A percentile compares a stretch with the other conserved stretches of the same genome.
phyloP scores from a whole-genome alignment of 2,797 vertebrate genomes.

The Coregonus suidteri region DNA sequence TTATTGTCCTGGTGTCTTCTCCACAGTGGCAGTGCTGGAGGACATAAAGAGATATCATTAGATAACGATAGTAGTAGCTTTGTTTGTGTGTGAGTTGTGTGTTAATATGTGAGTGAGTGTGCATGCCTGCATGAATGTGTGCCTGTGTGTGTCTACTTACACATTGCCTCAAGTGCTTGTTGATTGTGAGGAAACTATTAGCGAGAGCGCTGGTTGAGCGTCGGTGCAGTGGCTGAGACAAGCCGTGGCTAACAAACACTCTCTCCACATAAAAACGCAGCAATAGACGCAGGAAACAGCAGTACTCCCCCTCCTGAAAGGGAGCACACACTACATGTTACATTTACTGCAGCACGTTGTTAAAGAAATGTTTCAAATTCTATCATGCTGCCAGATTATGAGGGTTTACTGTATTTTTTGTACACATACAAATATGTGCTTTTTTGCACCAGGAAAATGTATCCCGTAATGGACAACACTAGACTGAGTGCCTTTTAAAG shows the following conservation, averaged over 20 bases:
- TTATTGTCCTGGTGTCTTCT: conserved; percentile 62
- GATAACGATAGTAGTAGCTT: not conserved
- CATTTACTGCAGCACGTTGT: not conserved
- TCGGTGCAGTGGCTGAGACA: conserved; percentile 56
- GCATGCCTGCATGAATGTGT: not conserved
- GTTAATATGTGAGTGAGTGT: conserved; percentile 1
- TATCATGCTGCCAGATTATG: not conserved
- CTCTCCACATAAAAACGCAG: conserved; percentile 78
- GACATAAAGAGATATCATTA: conserved; percentile 12
- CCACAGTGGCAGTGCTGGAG: conserved; percentile 71
- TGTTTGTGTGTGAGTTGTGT: not conserved
- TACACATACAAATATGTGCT: not conserved
- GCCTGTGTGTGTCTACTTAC: conserved; percentile 63
- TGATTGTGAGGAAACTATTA: conserved; percentile 78
- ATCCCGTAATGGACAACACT: not conserved
- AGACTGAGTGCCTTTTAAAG: not conserved
- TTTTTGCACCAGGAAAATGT: not conserved
- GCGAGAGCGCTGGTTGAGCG: conserved; percentile 74
- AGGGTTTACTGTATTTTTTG: not conserved
- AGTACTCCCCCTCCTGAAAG: conserved; percentile 71
- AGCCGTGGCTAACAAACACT: conserved; percentile 71
- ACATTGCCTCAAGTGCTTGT: conserved; percentile 71
- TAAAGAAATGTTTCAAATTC: not conserved
- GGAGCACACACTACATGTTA: not conserved
- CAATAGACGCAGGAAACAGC: conserved; percentile 77